Evolutionary conservation across 1,140 invertebrate species (phyloP).

Genomic region (Venustaconcha ellipsiformis): DNA sequence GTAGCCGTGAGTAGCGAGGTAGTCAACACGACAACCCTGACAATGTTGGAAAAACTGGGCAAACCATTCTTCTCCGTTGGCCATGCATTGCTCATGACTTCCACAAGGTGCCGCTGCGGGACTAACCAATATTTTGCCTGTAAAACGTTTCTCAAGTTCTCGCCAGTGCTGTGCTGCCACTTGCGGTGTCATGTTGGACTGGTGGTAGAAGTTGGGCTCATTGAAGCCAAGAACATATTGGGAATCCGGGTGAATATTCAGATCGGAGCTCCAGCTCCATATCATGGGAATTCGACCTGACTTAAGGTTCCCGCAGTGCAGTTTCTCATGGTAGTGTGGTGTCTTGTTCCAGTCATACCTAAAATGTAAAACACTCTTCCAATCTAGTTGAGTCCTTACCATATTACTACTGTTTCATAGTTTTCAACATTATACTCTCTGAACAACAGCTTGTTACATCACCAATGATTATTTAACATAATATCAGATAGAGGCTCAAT

Average conservation of each 20-base stretch:
- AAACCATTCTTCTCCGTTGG: neutral
- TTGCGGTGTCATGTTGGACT: conserved; percentile 32
- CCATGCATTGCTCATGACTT: neutral
- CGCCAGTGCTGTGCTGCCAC: conserved; percentile 32
- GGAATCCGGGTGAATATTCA: conserved; percentile 17
- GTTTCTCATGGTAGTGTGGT: no score
- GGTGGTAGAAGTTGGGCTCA: conserved; percentile 39
- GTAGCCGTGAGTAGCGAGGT: conserved; percentile 37
- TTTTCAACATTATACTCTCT: no score
- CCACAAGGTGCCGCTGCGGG: conserved; percentile 34
- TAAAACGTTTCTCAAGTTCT: conserved; percentile 20
- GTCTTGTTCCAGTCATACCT: no score
- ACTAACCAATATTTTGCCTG: conserved; percentile 29
- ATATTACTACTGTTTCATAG: no score
- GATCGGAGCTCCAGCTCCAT: neutral
- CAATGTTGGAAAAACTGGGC: conserved; percentile 23
- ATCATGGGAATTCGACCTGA: no score
- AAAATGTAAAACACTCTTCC: no score
- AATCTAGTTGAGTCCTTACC: no score
- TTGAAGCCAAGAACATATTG: conserved; percentile 41
- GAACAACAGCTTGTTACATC: no score
- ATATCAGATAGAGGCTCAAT: no score
- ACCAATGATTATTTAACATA: no score
- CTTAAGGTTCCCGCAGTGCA: no score
- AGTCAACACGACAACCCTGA: conserved; percentile 22